Evolutionary conservation across 1,140 invertebrate species (phyloP).

Genomic region (Caenorhabditis remanei): DNA sequence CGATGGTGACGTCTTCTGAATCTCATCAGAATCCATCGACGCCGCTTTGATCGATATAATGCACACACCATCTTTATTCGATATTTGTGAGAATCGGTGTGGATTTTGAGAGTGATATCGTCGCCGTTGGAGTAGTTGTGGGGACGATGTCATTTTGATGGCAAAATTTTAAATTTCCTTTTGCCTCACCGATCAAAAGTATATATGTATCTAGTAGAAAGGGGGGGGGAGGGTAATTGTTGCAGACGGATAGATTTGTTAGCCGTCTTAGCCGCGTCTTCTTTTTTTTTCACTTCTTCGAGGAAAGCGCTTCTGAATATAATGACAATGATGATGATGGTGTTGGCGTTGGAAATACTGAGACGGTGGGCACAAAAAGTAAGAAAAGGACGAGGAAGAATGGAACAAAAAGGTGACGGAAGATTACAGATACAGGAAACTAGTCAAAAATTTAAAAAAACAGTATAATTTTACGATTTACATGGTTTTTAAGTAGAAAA

Average conservation of each 20-base stretch:
- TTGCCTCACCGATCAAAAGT: too few species aligned
- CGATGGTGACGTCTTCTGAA: neutral
- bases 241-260: neutral
- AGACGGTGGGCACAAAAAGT: neutral
- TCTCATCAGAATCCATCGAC: constrained; percentile 13
- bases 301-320: neutral
- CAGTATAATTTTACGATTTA: too few species aligned
- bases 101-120: neutral
- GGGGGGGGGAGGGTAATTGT: neutral
- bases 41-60: constrained; percentile 35
- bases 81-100: neutral
- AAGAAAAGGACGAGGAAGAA: too few species aligned
- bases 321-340: constrained; percentile 15
- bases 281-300: neutral
- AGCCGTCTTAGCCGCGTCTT: neutral
- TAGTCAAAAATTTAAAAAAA: too few species aligned
- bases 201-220: too few species aligned
- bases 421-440: too few species aligned
- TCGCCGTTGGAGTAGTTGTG: neutral
- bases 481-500: too few species aligned
- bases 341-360: constrained; percentile 3
- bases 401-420: too few species aligned
- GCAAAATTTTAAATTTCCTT: neutral
- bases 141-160: neutral
- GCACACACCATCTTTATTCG: constrained; percentile 2